Evolutionary conservation across 2,797 vertebrate genomes (phyloP), one percentile per base, ranked within the genome.

Genomic region (Netta rufina): DNA sequence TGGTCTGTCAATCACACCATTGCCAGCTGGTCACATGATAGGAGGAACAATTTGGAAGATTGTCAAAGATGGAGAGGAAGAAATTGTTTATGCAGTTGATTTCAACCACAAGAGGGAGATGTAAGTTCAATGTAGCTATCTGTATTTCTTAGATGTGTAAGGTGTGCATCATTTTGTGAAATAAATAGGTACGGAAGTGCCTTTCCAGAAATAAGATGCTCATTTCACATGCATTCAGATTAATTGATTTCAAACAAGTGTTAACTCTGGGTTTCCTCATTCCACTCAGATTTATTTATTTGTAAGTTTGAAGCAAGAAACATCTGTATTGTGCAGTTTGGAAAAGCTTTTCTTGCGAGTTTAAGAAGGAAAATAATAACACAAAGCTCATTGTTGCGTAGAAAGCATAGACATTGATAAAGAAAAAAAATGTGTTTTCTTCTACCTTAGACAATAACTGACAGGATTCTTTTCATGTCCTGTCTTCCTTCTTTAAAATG

Each of bases 61-160:
- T 81, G 99, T 99, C 66, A 99, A 99, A 97, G 99, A 99, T 58
- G 99, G 99, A 61, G 99, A 99, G 95, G 99, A 99, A 97, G 99
- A 99, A 98, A 98, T 99, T 73, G 98, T 99, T 86, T 99, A 99
- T 85, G 99, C 99, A 13, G 99, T 99, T 91, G 99, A 99, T 95
- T 99, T 99, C 97, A 99, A 99, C 98, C 99, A 99, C 98, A 99
- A 99, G 97, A 98, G 99, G 98, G 99, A 99, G 97, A 99, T 99
- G 99, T 99, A 97, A 98, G 98, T 96, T 97, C 79, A 90, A 33
- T 18, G 27, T 24, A 86, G 53, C 38, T 66, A 33, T 60, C 27
- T 17, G 0, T 54, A 14, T 32, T 71, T 86, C 32, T 75, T 53
- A 18, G 8, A 8, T 1, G 1, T n/a, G 5, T 66, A 62, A 69